A percentile compares a stretch with the other conserved stretches of the same genome.
Conservation (phyloP, 2,113 vertebrate species). For the Prionailurus viverrinus region DNA sequence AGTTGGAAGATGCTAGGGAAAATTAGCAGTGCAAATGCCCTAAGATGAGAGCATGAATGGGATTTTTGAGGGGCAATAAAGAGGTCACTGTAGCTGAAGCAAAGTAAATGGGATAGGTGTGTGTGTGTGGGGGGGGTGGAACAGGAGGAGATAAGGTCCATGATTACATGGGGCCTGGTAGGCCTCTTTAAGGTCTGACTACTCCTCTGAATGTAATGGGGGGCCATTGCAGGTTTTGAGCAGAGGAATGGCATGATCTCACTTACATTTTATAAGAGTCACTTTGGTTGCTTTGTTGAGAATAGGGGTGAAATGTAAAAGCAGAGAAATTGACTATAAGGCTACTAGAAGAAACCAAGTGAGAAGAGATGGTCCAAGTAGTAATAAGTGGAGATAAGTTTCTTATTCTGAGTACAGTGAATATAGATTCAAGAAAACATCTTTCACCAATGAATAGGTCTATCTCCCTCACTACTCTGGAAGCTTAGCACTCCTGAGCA, state of each 20-base stretch:
- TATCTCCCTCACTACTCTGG: neutral
- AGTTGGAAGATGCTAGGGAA: neutral
- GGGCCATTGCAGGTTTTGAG: neutral
- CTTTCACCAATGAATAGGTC: neutral
- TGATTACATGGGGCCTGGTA: neutral
- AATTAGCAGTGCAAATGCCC: neutral
- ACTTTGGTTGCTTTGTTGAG: neutral
- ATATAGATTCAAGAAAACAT: neutral
- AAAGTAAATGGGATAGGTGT: neutral
- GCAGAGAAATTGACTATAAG: neutral
- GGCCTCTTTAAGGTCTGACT: neutral
- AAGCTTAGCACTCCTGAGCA: neutral
- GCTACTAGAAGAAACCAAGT: neutral
- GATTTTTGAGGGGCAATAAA: neutral
- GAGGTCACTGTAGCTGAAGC: neutral
- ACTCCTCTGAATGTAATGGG: neutral
- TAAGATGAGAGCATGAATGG: neutral
- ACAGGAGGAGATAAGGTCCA: fast-evolving
- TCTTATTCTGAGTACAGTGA: neutral
- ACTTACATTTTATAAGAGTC: neutral
- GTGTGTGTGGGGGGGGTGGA: neutral
- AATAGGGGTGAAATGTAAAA: neutral
- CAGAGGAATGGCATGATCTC: neutral
- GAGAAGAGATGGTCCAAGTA: neutral
- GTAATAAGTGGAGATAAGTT: neutral